These are phyloP conservation scores for Lonchura striata DNA, from an alignment of 2,113 vertebrate species.

Conservation along the genomic window DNA sequence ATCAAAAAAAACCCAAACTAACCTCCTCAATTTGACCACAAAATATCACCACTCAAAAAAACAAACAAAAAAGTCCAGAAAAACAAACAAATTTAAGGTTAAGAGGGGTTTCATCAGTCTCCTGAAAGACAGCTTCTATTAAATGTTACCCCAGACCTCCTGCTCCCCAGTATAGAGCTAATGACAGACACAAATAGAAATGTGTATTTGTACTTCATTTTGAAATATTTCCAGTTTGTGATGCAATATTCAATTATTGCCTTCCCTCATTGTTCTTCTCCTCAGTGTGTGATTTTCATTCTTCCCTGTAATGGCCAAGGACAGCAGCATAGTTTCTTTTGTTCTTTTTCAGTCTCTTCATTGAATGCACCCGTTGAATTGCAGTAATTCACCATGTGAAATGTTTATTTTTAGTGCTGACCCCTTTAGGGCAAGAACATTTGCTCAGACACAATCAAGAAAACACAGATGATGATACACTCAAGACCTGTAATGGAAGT, in stretches of 20 bases:
- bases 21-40: neutral
- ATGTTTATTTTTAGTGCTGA: conserved; percentile 12
- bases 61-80: neutral
- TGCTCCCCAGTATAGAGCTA: neutral
- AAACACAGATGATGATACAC: neutral
- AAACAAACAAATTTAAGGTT: neutral
- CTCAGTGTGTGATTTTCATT: neutral
- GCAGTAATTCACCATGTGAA: neutral
- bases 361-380: neutral
- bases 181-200: neutral
- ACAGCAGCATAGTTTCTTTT: neutral
- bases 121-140: neutral
- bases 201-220: neutral
- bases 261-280: neutral
- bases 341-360: neutral
- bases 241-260: neutral
- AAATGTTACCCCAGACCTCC: neutral
- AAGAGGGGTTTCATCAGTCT: neutral
- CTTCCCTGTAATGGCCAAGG: neutral
- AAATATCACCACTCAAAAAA: no score
- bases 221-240: neutral
- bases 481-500: neutral
- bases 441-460: conserved; percentile 18
- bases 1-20: neutral
- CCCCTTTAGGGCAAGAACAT: neutral